Base-by-base conservation (phyloP, 2,888 invertebrate species). In the Ochropleura plecta region DNA sequence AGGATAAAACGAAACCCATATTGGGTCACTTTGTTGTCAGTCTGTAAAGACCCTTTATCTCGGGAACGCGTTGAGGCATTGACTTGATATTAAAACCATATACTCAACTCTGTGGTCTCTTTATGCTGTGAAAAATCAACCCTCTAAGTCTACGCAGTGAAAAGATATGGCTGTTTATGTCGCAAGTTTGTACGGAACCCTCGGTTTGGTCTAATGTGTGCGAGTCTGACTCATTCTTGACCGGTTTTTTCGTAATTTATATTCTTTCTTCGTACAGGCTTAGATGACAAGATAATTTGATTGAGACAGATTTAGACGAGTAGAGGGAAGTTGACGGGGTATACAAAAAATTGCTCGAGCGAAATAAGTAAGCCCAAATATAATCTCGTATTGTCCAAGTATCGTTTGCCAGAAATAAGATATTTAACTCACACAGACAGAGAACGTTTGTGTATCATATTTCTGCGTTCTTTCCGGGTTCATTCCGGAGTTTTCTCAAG, bases 261-360 rank as follows among this genome's bases (percentile, higher is more conserved):
- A 66, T 62, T 79, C 16, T 20, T n/a, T 51, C 7, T 20, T 40
- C 55, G 40, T 63, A 46, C 20, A 14, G 44, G 30, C 14, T 67
- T 12, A 51, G 44, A 55, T 72, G 60, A 18, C 80, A 80, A 67
- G n/a, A 63, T 73, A 66, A 80, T 51, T 80, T 67, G 14, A 55
- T 62, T 62, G 40, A 69, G 53, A 20, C 42, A 40, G 72, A 60
- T 79, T 64, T 71, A n/a, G 64, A 42, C n/a, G 59, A 46, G 46
- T 6, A 42, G 20, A 14, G 12, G 20, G 48, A 70, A 65, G 48
- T 53, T 79, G 63, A 40, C 40, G 20, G 20, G 0, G 7, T 18
- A 16, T 7, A 51, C 10, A 78, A 63, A 51, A 49, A 70, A 62
- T 10, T 10, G 42, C 30, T 53, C 6, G 49, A 66, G 48, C n/a